Evolutionary conservation across 2,113 vertebrate genomes (phyloP).

Genomic region (Coreoperca whiteheadi): DNA sequence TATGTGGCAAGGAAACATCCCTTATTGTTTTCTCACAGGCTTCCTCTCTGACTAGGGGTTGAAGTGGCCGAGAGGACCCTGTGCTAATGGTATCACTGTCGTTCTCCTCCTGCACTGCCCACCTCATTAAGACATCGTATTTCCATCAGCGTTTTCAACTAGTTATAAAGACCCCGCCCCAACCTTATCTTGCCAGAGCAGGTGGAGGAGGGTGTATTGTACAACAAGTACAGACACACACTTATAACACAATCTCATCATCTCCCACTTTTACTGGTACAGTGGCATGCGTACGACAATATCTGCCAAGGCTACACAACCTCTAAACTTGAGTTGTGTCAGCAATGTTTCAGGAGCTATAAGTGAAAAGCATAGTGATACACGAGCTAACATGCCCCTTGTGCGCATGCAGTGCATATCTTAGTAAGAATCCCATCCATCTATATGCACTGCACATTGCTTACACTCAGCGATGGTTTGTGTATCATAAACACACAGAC

Average conservation of each 20-base stretch:
- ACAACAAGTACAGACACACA: slow-evolving; percentile 53
- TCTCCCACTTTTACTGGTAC: slow-evolving; percentile 4
- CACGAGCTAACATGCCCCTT: slow-evolving; percentile 45
- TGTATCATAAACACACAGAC: slow-evolving; percentile 52
- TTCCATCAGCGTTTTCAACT: slow-evolving; percentile 50
- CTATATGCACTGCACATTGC: slow-evolving; percentile 46
- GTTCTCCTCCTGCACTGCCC: slow-evolving; percentile 8
- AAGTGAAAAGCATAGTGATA: slow-evolving; percentile 14
- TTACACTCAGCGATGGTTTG: slow-evolving; percentile 38
- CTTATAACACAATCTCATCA: slow-evolving; percentile 34
- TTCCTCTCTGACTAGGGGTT: slow-evolving; percentile 59
- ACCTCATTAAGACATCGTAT: slow-evolving; percentile 49
- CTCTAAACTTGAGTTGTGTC: slow-evolving; percentile 37
- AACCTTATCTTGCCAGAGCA: slow-evolving; percentile 41
- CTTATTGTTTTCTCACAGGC: slow-evolving; percentile 66
- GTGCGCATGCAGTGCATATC: slow-evolving; percentile 50
- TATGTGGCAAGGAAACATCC: slow-evolving; percentile 73
- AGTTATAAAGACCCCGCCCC: slow-evolving; percentile 32
- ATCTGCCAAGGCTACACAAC: slow-evolving; percentile 39
- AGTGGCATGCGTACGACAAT: slow-evolving; percentile 2
- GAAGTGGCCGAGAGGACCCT: slow-evolving; percentile 16
- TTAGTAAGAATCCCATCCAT: slow-evolving; percentile 53
- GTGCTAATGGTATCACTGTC: slow-evolving; percentile 21
- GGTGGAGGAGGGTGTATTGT: slow-evolving; percentile 40
- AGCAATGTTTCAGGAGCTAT: slow-evolving; percentile 42